Evolutionary conservation across 1,140 invertebrate genomes (phyloP).

Genomic region (Chymomyza costata): DNA sequence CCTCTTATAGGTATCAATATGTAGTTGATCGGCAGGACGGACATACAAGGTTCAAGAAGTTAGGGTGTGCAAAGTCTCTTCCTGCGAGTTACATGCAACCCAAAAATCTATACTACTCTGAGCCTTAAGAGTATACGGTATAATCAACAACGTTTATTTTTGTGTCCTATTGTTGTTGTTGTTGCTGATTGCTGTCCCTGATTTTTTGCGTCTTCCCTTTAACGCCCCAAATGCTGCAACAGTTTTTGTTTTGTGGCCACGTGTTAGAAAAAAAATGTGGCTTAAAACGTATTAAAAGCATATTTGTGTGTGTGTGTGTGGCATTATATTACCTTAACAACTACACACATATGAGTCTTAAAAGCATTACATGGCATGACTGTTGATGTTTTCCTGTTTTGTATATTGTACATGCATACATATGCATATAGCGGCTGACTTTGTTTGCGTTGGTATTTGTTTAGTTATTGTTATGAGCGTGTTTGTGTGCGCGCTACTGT

Average conservation of each 20-base stretch:
- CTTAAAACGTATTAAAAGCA: conserved; percentile 72
- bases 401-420: conserved; percentile 38
- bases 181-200: conserved; percentile 9
- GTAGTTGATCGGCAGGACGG: too few species aligned
- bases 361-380: conserved; percentile 43
- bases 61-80: too few species aligned
- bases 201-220: conserved; percentile 17
- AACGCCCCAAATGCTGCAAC: too few species aligned
- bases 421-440: too few species aligned
- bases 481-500: conserved; percentile 29
- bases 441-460: conserved; percentile 37
- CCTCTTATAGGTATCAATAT: too few species aligned
- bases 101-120: too few species aligned
- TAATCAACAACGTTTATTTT: conserved; percentile 19
- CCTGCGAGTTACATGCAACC: too few species aligned
- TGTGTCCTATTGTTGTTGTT: conserved; percentile 11
- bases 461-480: conserved; percentile 1
- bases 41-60: too few species aligned
- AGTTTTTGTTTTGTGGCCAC: conserved; percentile 61
- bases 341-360: conserved; percentile 34
- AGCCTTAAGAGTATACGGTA: too few species aligned
- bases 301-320: conserved; percentile 43
- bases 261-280: conserved; percentile 71
- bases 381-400: conserved; percentile 42
- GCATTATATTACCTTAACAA: conserved; percentile 45